Evolutionary conservation across 2,888 invertebrate species (phyloP).

Genomic region (Macrosiphum euphorbiae): DNA sequence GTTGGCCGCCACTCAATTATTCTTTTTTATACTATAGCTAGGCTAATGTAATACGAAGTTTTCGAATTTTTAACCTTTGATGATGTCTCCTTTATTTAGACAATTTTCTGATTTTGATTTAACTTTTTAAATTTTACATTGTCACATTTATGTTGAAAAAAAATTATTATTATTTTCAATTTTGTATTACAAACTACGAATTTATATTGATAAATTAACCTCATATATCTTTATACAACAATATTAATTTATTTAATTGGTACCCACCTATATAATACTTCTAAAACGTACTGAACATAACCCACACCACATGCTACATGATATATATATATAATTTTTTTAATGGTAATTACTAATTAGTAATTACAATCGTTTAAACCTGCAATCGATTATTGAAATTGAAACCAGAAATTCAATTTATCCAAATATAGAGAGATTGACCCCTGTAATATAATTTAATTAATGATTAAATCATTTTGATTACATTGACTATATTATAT

Average conservation of each 20-base stretch:
- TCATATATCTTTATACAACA: background rate
- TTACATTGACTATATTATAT: background rate
- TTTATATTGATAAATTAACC: background rate
- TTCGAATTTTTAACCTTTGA: constrained; percentile 56
- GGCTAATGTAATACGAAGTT: constrained; percentile 24
- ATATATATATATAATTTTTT: background rate
- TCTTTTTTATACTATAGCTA: constrained; percentile 28
- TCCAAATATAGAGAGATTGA: background rate
- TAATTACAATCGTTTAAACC: background rate
- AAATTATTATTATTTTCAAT: background rate
- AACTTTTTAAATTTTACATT: background rate
- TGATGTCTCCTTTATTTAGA: constrained; percentile 20
- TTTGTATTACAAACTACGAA: background rate
- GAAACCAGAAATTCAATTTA: background rate
- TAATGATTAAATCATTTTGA: background rate
- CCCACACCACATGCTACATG: background rate
- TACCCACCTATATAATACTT: background rate
- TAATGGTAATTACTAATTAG: background rate
- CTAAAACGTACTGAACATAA: background rate
- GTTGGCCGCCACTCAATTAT: constrained; percentile 56
- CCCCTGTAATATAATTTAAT: background rate
- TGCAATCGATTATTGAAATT: background rate
- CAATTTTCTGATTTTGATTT: constrained; percentile 8
- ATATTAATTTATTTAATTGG: background rate
- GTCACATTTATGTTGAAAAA: background rate